Conservation (phyloP, 2,113 vertebrate species). For the Trematocara nigrifrons region DNA sequence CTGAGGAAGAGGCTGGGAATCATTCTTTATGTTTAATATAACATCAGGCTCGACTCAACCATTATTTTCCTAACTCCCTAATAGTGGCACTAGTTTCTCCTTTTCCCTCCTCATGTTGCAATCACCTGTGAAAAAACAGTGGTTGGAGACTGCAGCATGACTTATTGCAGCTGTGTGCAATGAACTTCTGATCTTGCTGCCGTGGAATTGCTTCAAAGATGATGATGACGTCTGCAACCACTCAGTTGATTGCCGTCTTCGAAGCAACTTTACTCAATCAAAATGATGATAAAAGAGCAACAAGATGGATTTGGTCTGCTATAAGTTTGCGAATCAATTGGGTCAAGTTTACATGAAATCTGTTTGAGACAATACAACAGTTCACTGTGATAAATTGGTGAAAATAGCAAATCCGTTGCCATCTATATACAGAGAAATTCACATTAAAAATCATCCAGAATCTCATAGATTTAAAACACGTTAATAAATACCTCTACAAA, state of each 20-base stretch:
- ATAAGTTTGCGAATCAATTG: not conserved
- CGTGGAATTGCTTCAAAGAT: not conserved
- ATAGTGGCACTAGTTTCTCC: not conserved
- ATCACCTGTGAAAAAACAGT: not conserved
- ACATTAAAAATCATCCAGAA: not conserved
- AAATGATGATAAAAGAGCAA: not conserved
- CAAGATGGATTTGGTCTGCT: not conserved
- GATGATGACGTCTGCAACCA: not conserved
- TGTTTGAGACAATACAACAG: not conserved
- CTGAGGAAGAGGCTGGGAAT: not conserved
- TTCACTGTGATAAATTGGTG: not conserved
- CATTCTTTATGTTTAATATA: not conserved
- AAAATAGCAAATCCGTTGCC: not conserved
- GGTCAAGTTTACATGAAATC: not conserved
- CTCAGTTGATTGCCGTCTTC: not conserved
- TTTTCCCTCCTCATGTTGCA: not conserved
- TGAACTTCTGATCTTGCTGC: not conserved
- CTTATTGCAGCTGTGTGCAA: not conserved
- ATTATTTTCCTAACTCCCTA: not conserved
- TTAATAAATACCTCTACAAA: not conserved
- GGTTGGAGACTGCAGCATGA: not conserved
- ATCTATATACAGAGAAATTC: not conserved
- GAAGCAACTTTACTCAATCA: not conserved
- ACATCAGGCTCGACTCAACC: not conserved
- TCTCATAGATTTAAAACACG: not conserved